Evolutionary conservation across 2,888 invertebrate genomes (phyloP), one percentile per base, ranked within the genome.

Genomic region (Eremobia ochroleuca): DNA sequence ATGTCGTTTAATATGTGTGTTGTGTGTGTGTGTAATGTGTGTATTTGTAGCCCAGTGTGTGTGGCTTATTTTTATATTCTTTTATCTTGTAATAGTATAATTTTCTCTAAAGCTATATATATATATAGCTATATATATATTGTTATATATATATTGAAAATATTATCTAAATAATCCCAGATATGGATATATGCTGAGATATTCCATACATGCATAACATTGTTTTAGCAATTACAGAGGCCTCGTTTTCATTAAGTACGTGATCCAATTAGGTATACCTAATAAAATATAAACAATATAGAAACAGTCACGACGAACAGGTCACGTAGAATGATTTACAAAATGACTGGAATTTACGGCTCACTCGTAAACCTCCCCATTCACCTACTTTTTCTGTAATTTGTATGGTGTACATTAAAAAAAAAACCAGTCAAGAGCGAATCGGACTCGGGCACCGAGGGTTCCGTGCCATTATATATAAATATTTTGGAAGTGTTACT

Each of bases 211-310:
- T 68, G 74, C 52, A 71, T 55, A 61, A 67, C 52, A 72, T 70
- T 73, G 67, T 65, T 77, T 37, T 55, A 11, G 59, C 46, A 77
- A 79, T 82, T 76, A 85, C 80, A 62, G 40, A 28, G 28, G 37
- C 37, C n/a, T 59, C 49, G 69, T 65, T 82, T 85, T 78, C 62
- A 86, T 86, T 82, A 77, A 73, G 40, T 79, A 79, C 81, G 83
- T 82, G 84, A 82, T 78, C 59, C 82, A 82, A 86, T 87, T 88
- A 52, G 25, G 25, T 25, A 40, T 1, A 0, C 9, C 81, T 67
- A 71, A 80, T 65, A 80, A 77, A 79, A 77, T 59, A 76, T 75
- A 64, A 74, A 69, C 25, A 25, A 73, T 76, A 62, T 8, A 61
- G 64, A 37, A 25, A 25, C 9, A 52, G 52, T 52, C 52, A 25